Conservation (phyloP, 2,888 invertebrate species). For the Phaedon cochleariae region DNA sequence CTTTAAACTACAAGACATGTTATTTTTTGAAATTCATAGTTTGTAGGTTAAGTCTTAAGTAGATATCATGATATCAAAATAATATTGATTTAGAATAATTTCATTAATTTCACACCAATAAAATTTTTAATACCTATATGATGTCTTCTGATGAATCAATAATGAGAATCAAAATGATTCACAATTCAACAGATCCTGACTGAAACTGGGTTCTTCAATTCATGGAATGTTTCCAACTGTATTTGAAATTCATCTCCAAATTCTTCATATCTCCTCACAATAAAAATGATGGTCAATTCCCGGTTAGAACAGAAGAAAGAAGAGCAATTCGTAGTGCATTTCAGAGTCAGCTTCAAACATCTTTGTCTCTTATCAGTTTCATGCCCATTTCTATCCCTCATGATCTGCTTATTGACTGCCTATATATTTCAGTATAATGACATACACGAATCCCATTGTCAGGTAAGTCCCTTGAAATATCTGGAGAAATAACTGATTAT, state of each 20-base stretch:
- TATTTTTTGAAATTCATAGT: no score
- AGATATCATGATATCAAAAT: no score
- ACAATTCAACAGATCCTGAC: not conserved
- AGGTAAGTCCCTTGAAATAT: constrained; percentile 69
- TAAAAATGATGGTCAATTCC: constrained; percentile 15
- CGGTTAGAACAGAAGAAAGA: constrained; percentile 27
- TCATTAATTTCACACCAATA: no score
- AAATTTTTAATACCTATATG: no score
- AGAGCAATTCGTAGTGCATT: constrained; percentile 67
- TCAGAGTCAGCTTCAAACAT: constrained; percentile 78
- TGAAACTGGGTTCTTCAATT: not conserved
- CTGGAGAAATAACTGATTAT: not conserved
- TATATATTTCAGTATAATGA: constrained; percentile 92
- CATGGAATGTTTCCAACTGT: not conserved
- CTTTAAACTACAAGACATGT: no score
- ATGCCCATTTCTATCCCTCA: constrained; percentile 84
- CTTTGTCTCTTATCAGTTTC: constrained; percentile 85
- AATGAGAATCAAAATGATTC: not conserved
- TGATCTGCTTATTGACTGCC: constrained; percentile 88
- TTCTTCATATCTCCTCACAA: not conserved
- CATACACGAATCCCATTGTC: constrained; percentile 94
- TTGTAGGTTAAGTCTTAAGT: no score
- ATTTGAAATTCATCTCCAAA: not conserved
- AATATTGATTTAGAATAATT: no score
- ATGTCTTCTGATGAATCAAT: not conserved